A percentile compares a stretch with the other conserved stretches of the same genome.
Conservation (phyloP, 2,888 invertebrate genomes). For the Coleophora flavipennella region DNA sequence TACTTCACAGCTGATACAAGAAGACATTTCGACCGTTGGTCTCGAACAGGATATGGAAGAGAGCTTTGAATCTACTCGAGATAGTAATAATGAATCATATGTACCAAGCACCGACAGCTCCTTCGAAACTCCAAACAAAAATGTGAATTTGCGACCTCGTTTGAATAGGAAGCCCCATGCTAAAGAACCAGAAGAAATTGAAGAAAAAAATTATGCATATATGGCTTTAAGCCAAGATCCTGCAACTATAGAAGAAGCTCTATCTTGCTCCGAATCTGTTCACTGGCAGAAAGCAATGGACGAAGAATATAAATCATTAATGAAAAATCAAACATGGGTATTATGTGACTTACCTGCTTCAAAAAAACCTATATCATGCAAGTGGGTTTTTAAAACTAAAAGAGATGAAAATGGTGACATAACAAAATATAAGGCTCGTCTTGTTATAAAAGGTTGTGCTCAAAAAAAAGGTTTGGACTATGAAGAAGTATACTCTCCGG, state of each 20-base stretch:
- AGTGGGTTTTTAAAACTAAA: neutral
- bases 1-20: neutral
- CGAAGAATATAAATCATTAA: too few relatives aligned
- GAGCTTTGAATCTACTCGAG: neutral
- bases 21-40: neutral
- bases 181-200: neutral
- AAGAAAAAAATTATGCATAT: neutral
- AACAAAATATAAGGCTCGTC: neutral
- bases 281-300: neutral
- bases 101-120: neutral
- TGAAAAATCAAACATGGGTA: neutral
- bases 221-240: fast-evolving
- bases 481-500: too few relatives aligned
- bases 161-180: neutral
- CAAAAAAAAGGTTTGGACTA: neutral
- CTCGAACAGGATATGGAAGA: too few relatives aligned
- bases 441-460: neutral
- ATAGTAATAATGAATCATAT: neutral
- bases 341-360: neutral
- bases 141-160: neutral
- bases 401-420: neutral
- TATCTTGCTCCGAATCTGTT: neutral
- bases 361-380: constrained; percentile 13
- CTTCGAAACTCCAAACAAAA: neutral
- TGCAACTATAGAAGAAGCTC: neutral